These are phyloP conservation scores for Lymantria dispar DNA, from an alignment of 2,888 invertebrate species.

Conservation along the genomic window DNA sequence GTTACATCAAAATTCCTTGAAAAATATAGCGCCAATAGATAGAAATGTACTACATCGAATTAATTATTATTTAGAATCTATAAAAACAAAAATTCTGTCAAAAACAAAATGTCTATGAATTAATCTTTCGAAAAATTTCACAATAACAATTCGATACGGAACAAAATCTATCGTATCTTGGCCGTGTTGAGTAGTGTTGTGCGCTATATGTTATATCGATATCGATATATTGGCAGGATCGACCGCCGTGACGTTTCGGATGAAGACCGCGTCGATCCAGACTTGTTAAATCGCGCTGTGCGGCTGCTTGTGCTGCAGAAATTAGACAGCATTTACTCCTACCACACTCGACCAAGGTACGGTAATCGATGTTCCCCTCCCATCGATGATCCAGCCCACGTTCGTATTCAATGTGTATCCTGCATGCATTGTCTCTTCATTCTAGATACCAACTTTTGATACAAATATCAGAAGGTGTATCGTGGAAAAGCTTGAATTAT, in stretches of 20 bases:
- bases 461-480: not conserved
- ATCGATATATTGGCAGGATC: conserved; percentile 79
- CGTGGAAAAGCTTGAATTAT: too few species aligned
- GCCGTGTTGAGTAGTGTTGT: conserved; percentile 59
- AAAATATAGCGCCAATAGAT: not conserved
- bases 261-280: conserved; percentile 72
- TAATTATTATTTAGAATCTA: not conserved
- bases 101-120: not conserved
- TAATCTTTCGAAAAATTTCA: not conserved
- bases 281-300: conserved; percentile 80
- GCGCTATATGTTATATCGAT: conserved; percentile 54
- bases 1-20: not conserved
- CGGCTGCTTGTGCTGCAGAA: conserved; percentile 81
- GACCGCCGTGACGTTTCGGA: conserved; percentile 74
- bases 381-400: conserved; percentile 45
- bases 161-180: conserved; percentile 56
- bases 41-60: not conserved
- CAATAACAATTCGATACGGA: conserved; percentile 18
- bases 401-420: conserved; percentile 44
- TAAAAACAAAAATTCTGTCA: not conserved
- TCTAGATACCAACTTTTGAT: not conserved
- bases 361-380: conserved; percentile 66
- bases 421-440: conserved; percentile 37
- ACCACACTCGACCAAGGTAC: conserved; percentile 84
- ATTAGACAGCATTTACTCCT: conserved; percentile 82